Percentiles rank a stretch among this genome's conserved stretches.
phyloP scores from a whole-genome alignment of 2,797 vertebrate species.

The Poecilia picta region DNA sequence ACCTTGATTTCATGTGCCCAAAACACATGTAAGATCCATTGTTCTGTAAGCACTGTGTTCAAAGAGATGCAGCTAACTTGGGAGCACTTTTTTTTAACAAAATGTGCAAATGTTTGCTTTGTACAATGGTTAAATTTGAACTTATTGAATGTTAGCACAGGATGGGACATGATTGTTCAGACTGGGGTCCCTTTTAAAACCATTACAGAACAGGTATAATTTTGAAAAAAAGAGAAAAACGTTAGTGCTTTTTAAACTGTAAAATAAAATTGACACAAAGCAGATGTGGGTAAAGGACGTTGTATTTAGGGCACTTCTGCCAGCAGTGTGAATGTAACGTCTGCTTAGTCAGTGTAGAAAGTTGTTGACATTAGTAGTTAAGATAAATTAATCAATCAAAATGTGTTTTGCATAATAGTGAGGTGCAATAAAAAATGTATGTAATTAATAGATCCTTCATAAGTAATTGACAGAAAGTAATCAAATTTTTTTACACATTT shows the following conservation, averaged over 20 bases:
- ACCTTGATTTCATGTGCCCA: neutral
- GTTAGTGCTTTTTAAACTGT: neutral
- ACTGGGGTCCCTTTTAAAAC: neutral
- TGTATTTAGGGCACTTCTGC: neutral
- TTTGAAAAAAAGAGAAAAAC: neutral
- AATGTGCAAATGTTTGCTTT: neutral
- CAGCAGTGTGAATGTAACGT: neutral
- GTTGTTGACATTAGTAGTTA: neutral
- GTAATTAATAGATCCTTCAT: too few species aligned
- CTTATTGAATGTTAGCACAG: neutral
- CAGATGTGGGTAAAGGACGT: neutral
- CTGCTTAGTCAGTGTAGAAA: neutral
- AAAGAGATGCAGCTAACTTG: neutral
- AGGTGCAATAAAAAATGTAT: too few species aligned
- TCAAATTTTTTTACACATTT: too few species aligned
- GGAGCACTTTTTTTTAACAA: neutral
- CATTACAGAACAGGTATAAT: neutral
- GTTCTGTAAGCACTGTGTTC: neutral
- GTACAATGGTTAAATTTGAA: neutral
- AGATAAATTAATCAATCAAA: neutral
- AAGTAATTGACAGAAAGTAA: too few species aligned
- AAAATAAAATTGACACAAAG: neutral
- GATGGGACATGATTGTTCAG: neutral
- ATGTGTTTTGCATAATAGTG: neutral
- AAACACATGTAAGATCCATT: neutral